These are phyloP conservation scores for Eupeodes corollae DNA, from an alignment of 1,140 invertebrate species.

Conservation along the genomic window DNA sequence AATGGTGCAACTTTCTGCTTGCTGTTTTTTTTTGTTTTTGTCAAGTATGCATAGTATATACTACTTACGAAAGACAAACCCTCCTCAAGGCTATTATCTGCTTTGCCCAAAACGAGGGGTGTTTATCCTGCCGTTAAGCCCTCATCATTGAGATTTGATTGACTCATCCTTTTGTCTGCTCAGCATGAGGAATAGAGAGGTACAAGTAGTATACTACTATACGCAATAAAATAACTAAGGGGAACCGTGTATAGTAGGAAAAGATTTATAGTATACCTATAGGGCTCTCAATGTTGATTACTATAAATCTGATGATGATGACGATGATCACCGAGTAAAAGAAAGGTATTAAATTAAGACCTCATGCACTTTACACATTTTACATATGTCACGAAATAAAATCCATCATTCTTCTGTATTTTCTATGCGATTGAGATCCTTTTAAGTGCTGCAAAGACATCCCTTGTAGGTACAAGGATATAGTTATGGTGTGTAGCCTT, in stretches of 20 bases:
- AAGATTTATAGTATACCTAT: too few relatives aligned
- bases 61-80: not conserved
- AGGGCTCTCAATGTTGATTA: too few relatives aligned
- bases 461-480: too few relatives aligned
- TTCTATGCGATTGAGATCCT: conserved; percentile 5
- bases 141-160: conserved; percentile 33
- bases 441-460: not conserved
- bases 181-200: too few relatives aligned
- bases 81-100: not conserved
- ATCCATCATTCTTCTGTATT: not conserved
- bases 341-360: conserved; percentile 25
- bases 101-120: not conserved
- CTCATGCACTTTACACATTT: conserved; percentile 32
- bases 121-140: conserved; percentile 19
- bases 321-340: too few relatives aligned
- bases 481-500: too few relatives aligned
- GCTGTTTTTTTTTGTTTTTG: not conserved
- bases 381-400: conserved; percentile 27
- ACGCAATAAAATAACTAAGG: too few relatives aligned
- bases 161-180: conserved; percentile 13
- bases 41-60: not conserved
- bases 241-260: too few relatives aligned
- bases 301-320: too few relatives aligned
- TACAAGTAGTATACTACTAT: too few relatives aligned
- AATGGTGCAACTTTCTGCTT: too few relatives aligned